Conservation (phyloP, 23 tunicate species). For the Oikopleura vanhoeffeni region DNA sequence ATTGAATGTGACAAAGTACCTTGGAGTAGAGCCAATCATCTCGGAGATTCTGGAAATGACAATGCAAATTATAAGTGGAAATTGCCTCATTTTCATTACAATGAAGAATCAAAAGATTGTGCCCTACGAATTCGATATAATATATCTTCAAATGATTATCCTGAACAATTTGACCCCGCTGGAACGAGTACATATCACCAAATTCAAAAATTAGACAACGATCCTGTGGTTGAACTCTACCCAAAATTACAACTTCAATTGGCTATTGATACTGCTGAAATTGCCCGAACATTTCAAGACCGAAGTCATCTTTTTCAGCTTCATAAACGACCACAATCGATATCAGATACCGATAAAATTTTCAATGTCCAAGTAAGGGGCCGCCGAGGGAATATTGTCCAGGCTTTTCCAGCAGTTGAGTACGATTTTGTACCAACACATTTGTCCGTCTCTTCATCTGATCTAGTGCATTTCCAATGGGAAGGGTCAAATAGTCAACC, state of each 20-base stretch:
- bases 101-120: conserved; percentile 30
- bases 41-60: conserved; percentile 49
- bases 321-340: conserved; percentile 29
- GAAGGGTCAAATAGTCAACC: conserved; percentile 78
- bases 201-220: not conserved
- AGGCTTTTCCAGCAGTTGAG: conserved; percentile 56
- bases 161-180: not conserved
- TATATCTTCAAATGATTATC: conserved; percentile 61
- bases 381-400: conserved; percentile 70
- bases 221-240: not conserved
- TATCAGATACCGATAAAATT: conserved; percentile 20
- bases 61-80: conserved; percentile 47
- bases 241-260: no score
- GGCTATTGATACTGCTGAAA: conserved; percentile 81
- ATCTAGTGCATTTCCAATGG: conserved; percentile 74
- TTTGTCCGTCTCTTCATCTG: conserved; percentile 12
- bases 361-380: conserved; percentile 33
- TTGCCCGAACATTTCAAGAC: conserved; percentile 64
- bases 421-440: conserved; percentile 61
- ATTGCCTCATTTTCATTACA: conserved; percentile 59
- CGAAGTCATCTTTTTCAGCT: conserved; percentile 47
- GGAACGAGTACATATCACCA: not conserved
- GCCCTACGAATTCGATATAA: conserved; percentile 66
- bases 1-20: conserved; percentile 16
- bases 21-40: conserved; percentile 73